phyloP scores from a whole-genome alignment of 2,888 invertebrate genomes.

The Crepidodera aurea region DNA sequence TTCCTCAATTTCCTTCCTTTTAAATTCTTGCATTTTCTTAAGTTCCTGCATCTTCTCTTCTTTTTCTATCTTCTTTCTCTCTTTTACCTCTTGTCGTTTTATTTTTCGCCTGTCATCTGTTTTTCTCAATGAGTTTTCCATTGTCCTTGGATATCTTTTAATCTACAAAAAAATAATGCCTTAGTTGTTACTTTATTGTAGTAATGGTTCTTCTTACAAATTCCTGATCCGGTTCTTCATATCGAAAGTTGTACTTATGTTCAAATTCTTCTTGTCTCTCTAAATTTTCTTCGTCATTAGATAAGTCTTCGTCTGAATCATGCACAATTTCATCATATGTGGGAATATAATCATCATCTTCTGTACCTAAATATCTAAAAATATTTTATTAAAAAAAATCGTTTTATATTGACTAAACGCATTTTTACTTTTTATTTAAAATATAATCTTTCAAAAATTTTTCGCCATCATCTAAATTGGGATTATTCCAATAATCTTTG shows the following conservation, averaged over 20 bases:
- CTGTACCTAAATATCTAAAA: conserved; percentile 63
- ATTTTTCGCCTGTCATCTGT: conserved; percentile 81
- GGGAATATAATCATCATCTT: conserved; percentile 65
- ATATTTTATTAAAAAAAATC: background rate
- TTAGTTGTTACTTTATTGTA: background rate
- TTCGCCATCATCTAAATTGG: conserved; percentile 82
- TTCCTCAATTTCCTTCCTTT: conserved; percentile 88
- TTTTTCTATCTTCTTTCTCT: conserved; percentile 81
- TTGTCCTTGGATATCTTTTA: conserved; percentile 90
- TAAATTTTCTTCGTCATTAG: conserved; percentile 81
- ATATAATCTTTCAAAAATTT: conserved; percentile 93
- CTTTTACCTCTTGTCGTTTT: conserved; percentile 78
- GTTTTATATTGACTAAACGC: background rate
- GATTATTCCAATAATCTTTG: conserved; percentile 85
- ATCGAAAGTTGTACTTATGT: conserved; percentile 94
- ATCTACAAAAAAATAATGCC: conserved; percentile 66
- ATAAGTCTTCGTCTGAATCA: conserved; percentile 67
- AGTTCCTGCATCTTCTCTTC: conserved; percentile 84
- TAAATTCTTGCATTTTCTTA: conserved; percentile 84
- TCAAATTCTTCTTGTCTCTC: conserved; percentile 91
- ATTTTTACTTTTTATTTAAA: conserved; percentile 76
- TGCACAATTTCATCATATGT: conserved; percentile 74
- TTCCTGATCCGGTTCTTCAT: conserved; percentile 94
- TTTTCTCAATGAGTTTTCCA: conserved; percentile 79
- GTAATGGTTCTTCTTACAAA: conserved; percentile 77